Evolutionary conservation across 2,113 vertebrate species (phyloP), one percentile per base, ranked within the genome.

Genomic region (Mandrillus leucophaeus): DNA sequence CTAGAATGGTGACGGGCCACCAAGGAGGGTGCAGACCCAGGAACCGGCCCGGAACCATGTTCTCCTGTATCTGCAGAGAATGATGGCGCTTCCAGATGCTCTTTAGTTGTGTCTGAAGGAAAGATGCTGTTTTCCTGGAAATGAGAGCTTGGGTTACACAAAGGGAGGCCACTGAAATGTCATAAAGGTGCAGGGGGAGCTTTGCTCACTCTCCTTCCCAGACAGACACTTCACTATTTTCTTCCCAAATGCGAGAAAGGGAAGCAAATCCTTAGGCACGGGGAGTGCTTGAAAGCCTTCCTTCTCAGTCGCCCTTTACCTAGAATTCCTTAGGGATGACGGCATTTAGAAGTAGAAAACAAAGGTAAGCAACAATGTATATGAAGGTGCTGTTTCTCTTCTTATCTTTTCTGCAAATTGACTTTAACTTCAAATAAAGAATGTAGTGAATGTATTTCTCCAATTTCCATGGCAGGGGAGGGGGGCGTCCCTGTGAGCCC

Each of bases 301-400:
- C 64, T 30, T 13, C 35, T 12, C 48, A 3, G 16, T 4, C 1
- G 2, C 8, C 32, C 48, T 25, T 7, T 3, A 17, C 8, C 35
- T 23, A 5, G 50, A 50, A 5, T 0, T 6, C 22, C 22, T 45
- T 5, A 1, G 40, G 5, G 12, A 6, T 2, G 6, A 43, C 11
- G 2, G 50, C 14, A 2, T 30, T 55, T 1, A 23, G 52, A 0
- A 35, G 16, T 2, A 25, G 75, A 9, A 61, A n/a, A 68, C 12
- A 0, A 3, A 2, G 1, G 4, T 1, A 1, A 3, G 10, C n/a
- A 16, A 16, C 2, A 3, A 1, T 0, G 1, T 2, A 0, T 0
- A 3, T 4, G 1, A 12, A 52, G 72, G 8, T 1, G 45, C 27
- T 17, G 55, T 18, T 20, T 2, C 59, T 30, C 11, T 48, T 13